Conservation (phyloP, 1,140 invertebrate species). For the Octopus bimaculoides region DNA sequence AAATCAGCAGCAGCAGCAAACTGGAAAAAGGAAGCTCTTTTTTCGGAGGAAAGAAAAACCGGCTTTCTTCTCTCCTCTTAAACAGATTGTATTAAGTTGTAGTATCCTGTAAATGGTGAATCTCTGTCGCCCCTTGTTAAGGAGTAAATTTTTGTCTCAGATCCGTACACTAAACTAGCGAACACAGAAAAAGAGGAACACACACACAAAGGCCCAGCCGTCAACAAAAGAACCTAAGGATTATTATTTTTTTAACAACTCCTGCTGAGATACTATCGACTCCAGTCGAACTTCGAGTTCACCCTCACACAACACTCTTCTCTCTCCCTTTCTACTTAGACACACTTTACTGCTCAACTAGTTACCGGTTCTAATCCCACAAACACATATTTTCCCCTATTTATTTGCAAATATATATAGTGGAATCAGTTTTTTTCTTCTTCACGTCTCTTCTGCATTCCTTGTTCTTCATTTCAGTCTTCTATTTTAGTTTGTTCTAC, state of each 20-base stretch:
- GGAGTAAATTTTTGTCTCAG: too few species aligned
- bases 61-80: background rate
- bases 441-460: background rate
- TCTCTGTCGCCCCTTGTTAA: too few species aligned
- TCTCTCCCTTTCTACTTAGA: background rate
- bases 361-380: background rate
- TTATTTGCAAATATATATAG: background rate
- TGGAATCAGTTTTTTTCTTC: background rate
- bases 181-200: too few species aligned
- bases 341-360: background rate
- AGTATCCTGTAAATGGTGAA: too few species aligned
- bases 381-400: background rate
- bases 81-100: background rate
- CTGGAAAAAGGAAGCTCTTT: slow-evolving; percentile 14
- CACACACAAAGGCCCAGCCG: too few species aligned
- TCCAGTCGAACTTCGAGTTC: background rate
- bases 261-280: too few species aligned
- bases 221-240: too few species aligned
- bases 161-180: too few species aligned
- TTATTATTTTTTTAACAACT: too few species aligned
- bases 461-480: background rate
- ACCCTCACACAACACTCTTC: background rate
- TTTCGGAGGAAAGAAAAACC: background rate
- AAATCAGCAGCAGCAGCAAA: slow-evolving; percentile 4
- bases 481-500: background rate